Evolutionary conservation across 2,113 vertebrate genomes (phyloP), one percentile per base, ranked within the genome.

Genomic region (Semicossyphus pulcher): DNA sequence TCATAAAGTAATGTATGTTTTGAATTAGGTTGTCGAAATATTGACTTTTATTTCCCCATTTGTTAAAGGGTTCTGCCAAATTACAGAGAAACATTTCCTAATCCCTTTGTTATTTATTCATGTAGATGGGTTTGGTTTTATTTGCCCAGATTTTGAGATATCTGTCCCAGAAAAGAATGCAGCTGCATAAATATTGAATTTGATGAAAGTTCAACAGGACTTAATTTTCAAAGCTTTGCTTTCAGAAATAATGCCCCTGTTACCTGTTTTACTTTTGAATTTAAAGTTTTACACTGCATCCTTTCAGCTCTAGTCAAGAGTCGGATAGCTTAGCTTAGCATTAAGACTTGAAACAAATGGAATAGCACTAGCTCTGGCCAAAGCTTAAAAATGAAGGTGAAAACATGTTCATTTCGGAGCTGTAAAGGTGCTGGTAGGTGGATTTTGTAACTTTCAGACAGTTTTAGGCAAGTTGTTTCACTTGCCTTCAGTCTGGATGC

Each of bases 1-100:
- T 85, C 73, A 86, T 28, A n/a, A 52, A 48, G 60, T 78, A 66
- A 80, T 78, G 53, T 63, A 73, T 80, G 72, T 76, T 85, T 87
- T 77, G 54, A 41, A 76, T 82, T 66, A 75, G 59, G 62, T 53
- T 69, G 76, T 18, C 57, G 28, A 64, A 68, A 75, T 44, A 51
- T 60, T 6, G 3, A 48, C 42, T 73, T 31, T 58, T 18, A n/a
- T 15, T 48, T 57, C 5, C 20, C 16, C 21, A 36, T 54, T 68
- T 51, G 44, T 71, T 63, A 57, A 70, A 67, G 72, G 49, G 31
- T 21, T 66, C 23, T 26, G 36, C 44, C 48, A 70, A 76, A 86
- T 72, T 66, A 68, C 44, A 63, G 56, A 48, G 57, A 41, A 51
- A 26, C 18, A n/a, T 37, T 23, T 11, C 39, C 20, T 61, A 11